These are phyloP conservation scores for Meta bourneti DNA, from an alignment of 2,888 invertebrate genomes.

Conservation along the genomic window DNA sequence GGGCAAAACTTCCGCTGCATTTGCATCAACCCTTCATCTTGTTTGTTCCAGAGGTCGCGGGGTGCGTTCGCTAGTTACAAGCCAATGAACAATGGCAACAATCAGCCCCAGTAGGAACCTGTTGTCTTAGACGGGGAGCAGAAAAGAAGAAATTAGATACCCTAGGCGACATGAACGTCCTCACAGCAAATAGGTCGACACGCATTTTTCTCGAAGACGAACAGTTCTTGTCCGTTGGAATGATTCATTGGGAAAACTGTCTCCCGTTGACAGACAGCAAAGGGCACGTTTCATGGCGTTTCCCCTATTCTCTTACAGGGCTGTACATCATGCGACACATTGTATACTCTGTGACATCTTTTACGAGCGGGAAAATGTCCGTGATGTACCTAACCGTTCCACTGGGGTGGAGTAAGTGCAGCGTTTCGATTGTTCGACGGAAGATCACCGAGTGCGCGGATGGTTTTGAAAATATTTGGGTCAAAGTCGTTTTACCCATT, in stretches of 20 bases:
- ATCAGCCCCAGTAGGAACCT: not conserved
- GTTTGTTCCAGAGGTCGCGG: constrained; percentile 22
- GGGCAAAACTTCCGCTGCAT: constrained; percentile 5
- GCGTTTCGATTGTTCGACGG: not conserved
- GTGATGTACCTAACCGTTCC: not conserved
- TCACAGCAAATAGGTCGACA: constrained; percentile 33
- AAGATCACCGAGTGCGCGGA: not conserved
- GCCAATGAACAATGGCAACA: constrained; percentile 15
- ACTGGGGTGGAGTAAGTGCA: not conserved
- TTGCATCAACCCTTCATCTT: not conserved
- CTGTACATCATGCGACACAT: not conserved
- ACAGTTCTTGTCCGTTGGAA: not conserved
- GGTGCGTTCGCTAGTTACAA: not conserved
- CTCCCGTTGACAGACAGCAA: not conserved
- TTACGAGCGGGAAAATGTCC: constrained; percentile 7
- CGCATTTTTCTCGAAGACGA: not conserved
- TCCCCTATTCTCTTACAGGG: constrained; percentile 1
- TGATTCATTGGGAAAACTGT: constrained; percentile 5
- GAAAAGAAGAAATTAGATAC: constrained; percentile 2
- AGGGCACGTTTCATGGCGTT: constrained; percentile 27
- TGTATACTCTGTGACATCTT: constrained; percentile 5
- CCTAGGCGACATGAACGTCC: constrained; percentile 41
- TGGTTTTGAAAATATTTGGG: constrained; percentile 5
- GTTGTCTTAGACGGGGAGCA: no score
- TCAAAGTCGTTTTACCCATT: not conserved